phyloP scores from a whole-genome alignment of 2,797 vertebrate genomes.

The Tolypeutes matacus region DNA sequence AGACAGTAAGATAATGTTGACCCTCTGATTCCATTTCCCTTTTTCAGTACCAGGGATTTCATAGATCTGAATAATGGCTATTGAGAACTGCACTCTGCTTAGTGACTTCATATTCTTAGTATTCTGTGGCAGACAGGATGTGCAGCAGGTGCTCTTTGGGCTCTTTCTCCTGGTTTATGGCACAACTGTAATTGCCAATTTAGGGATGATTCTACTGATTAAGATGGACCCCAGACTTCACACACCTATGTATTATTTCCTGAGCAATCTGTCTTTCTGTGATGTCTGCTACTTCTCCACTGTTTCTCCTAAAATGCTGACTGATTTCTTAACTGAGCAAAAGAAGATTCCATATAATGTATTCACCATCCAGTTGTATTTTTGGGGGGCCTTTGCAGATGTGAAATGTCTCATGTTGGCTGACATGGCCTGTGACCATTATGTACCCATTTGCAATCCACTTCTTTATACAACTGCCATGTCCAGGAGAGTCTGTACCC shows the following conservation, averaged over 20 bases:
- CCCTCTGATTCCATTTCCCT: not conserved
- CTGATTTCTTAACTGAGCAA: conserved; percentile 59
- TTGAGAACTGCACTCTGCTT: conserved; percentile 15
- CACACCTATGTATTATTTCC: conserved; percentile 69
- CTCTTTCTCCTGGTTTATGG: conserved; percentile 64
- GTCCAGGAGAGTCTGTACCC: no score
- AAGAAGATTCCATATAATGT: conserved; percentile 62
- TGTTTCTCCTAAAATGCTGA: conserved; percentile 66
- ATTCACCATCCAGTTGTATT: conserved; percentile 65
- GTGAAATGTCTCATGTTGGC: conserved; percentile 7
- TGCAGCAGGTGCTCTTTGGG: conserved; percentile 49
- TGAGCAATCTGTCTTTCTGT: conserved; percentile 72
- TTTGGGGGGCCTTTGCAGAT: conserved; percentile 62
- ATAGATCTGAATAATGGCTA: not conserved
- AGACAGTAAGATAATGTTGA: not conserved
- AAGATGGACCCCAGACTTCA: conserved; percentile 46
- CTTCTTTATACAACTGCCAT: no score
- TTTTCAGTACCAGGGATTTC: not conserved
- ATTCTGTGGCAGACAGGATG: not conserved
- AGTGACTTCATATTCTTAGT: conserved; percentile 64
- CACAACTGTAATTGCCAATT: conserved; percentile 45
- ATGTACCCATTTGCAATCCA: no score
- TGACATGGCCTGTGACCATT: no score
- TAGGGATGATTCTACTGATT: conserved; percentile 67
- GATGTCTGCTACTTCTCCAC: conserved; percentile 74